Evolutionary conservation across 2,113 vertebrate genomes (phyloP).

Genomic region (Trochalopteron elliotii): DNA sequence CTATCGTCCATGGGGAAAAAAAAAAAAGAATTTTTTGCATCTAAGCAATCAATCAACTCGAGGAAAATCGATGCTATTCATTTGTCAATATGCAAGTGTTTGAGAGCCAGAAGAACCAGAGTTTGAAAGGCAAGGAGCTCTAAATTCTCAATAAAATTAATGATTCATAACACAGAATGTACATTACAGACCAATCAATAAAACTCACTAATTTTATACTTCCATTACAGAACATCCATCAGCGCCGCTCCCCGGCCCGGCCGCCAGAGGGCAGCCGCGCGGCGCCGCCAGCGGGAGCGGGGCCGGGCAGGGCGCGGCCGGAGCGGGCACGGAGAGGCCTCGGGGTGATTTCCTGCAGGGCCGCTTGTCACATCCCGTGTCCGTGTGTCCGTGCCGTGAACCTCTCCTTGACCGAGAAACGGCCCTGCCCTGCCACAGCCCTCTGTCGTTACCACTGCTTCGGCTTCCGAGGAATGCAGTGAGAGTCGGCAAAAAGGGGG

Average conservation of each 20-base stretch:
- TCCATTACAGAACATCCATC: neutral
- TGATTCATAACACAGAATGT: neutral
- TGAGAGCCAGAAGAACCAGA: neutral
- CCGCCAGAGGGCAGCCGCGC: neutral
- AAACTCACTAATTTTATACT: neutral
- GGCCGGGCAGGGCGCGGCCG: neutral
- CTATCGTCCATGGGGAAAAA: neutral
- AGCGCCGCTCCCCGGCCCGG: neutral
- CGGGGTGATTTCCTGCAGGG: neutral
- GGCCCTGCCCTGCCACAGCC: neutral
- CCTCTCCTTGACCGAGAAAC: neutral
- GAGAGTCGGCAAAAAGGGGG: neutral
- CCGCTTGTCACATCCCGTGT: no score
- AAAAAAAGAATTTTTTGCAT: neutral
- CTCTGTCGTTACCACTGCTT: neutral
- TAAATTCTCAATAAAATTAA: neutral
- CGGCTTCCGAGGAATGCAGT: neutral
- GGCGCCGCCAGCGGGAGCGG: neutral
- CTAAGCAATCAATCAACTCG: neutral
- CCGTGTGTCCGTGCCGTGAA: rapidly evolving
- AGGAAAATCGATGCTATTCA: neutral
- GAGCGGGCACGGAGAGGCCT: no score
- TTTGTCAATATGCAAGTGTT: neutral
- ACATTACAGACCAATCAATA: neutral
- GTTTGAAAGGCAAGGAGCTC: neutral